Percentiles rank a stretch among this genome's conserved stretches.
Evolutionary conservation across 2,888 invertebrate species (phyloP).

Genomic region (Fragum fragum): DNA sequence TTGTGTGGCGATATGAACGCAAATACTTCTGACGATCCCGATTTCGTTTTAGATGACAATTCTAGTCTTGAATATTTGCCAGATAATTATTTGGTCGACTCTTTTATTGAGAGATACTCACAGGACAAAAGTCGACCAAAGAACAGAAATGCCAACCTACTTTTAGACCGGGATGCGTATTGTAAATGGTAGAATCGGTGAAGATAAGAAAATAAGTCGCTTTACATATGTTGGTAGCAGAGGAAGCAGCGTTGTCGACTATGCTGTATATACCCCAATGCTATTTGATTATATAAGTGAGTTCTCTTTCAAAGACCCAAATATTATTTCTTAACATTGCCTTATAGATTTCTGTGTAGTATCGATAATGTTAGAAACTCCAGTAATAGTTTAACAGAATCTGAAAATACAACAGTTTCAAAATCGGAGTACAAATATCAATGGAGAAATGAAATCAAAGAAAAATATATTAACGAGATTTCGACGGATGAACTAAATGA

Average conservation of each 20-base stretch:
- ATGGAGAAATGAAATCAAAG: neutral
- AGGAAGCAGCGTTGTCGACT: slow-evolving; percentile 10
- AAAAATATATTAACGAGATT: neutral
- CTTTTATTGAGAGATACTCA: neutral
- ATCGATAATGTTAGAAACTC: neutral
- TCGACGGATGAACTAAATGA: neutral
- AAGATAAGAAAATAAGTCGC: neutral
- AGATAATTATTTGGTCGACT: slow-evolving; percentile 1
- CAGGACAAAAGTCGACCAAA: neutral
- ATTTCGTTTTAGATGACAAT: slow-evolving; percentile 7
- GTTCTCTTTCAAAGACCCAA: neutral
- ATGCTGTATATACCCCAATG: neutral
- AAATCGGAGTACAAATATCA: slow-evolving; percentile 7
- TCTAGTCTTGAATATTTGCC: slow-evolving; percentile 6
- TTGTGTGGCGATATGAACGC: slow-evolving; percentile 2
- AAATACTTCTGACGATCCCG: neutral
- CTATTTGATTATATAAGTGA: neutral
- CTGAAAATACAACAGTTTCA: neutral
- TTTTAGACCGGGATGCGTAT: slow-evolving; percentile 3
- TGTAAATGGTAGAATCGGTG: neutral
- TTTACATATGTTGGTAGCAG: slow-evolving; percentile 14
- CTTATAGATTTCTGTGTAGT: neutral
- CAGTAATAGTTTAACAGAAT: neutral
- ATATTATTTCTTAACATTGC: neutral
- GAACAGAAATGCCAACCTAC: neutral